A percentile compares a stretch with the other conserved stretches of the same genome.
These are phyloP conservation scores for Herpetotheres cachinnans DNA, from an alignment of 2,113 vertebrate species.

Conservation along the genomic window DNA sequence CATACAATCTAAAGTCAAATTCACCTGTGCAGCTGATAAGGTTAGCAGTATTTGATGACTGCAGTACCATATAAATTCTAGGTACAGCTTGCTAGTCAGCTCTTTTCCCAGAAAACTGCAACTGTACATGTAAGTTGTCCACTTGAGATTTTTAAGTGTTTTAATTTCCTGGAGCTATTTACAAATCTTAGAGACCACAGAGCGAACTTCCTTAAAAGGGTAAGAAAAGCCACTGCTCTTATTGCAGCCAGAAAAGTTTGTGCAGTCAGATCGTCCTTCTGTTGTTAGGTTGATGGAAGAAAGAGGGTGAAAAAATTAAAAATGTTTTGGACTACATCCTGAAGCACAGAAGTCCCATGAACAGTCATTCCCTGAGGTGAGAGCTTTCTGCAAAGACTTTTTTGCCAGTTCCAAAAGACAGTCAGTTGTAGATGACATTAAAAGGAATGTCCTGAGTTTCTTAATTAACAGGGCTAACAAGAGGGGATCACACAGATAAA, in stretches of 20 bases:
- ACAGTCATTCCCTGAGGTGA: background rate
- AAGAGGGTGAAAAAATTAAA: background rate
- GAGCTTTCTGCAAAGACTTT: background rate
- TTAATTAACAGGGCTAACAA: background rate
- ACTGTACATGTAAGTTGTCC: background rate
- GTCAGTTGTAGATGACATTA: background rate
- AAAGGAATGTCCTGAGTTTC: background rate
- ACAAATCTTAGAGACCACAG: background rate
- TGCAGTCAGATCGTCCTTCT: background rate
- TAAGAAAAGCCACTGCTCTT: slow-evolving; percentile 31
- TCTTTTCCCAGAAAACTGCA: background rate
- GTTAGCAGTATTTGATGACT: background rate
- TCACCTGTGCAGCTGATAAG: background rate
- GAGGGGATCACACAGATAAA: background rate
- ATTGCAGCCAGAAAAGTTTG: background rate
- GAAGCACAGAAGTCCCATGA: background rate
- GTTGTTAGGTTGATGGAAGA: background rate
- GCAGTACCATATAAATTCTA: background rate
- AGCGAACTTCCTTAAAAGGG: slow-evolving; percentile 48
- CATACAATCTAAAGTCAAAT: background rate
- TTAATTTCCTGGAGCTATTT: slow-evolving; percentile 39
- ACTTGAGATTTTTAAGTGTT: slow-evolving; percentile 11
- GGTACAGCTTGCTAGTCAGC: background rate
- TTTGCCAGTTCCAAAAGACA: background rate
- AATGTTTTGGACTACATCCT: background rate